phyloP scores from a whole-genome alignment of 2,797 vertebrate genomes.

The Pteronotus mesoamericanus region DNA sequence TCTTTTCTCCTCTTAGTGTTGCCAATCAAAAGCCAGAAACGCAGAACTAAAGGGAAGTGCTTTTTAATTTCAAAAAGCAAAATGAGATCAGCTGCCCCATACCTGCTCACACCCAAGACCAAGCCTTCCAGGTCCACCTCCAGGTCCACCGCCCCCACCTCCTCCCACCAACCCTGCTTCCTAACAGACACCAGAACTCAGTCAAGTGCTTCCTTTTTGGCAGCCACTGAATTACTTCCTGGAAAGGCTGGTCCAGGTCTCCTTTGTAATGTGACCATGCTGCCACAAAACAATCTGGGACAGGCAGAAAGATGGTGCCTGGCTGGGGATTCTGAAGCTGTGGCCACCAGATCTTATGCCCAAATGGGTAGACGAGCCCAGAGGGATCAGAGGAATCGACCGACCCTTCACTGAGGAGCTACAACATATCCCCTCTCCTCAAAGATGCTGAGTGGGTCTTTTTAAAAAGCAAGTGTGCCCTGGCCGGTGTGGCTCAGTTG shows the following conservation, averaged over 20 bases:
- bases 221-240: background rate
- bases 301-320: background rate
- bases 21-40: background rate
- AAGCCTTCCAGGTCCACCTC: background rate
- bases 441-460: background rate
- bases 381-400: rapidly evolving
- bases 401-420: rapidly evolving
- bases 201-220: background rate
- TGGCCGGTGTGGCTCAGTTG: background rate
- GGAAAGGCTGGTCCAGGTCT: background rate
- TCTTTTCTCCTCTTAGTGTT: background rate
- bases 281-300: background rate
- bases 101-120: background rate
- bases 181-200: background rate
- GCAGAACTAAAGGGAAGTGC: background rate
- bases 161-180: background rate
- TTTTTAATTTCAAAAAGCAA: background rate
- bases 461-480: background rate
- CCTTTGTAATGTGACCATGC: background rate
- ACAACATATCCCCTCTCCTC: background rate
- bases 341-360: background rate
- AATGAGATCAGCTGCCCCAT: background rate
- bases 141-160: background rate
- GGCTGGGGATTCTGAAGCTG: background rate
- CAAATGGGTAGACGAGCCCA: background rate